Evolutionary conservation across 1,140 invertebrate species (phyloP), one percentile per base, ranked within the genome.

Genomic region (Drosophila simulans): DNA sequence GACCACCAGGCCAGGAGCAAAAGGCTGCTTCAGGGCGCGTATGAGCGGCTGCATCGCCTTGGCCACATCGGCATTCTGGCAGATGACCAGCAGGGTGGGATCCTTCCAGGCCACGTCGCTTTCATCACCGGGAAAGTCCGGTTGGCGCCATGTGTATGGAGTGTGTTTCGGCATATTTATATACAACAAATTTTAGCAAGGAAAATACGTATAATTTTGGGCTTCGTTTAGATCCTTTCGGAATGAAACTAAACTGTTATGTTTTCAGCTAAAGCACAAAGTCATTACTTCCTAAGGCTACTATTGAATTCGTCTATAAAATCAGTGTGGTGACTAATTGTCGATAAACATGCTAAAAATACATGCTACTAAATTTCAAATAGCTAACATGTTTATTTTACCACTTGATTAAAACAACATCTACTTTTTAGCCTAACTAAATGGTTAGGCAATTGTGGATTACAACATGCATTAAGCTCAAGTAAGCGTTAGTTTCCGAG

Each of bases 41-140:
- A 86, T 20, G 1, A 86, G 45, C 0, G 78, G 70, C 25, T 12
- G 7, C 0, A 82, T 62, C 0, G 82, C 75, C 7, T 31, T 8
- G 15, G 76, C 55, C n/a, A 82, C 7, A 7, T 86, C 20, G 7
- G 34, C 83, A 4, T 69, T 4, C 15, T 63, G 25, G 13, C 69
- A 60, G 10, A 85, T 55, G 5, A 86, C 39, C 5, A 86, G 45
- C 52, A 86, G 59, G 17, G 34, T 65, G 8, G 83, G 75, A 7
- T 83, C 51, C 0, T 72, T 35, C 82, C 82, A 86, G 4, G 22
- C 42, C 7, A 49, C n/a, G 8, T 88, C 82, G 37, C 78, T 88
- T 3, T 71, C 60, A 43, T 82, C 75, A n/a, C 48, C 43, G 0
- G 82, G 83, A 42, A 68, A 86, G 0, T 66, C 34, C 0, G 83